Base-by-base conservation (phyloP, 1,140 invertebrate genomes). In the Brachionus plicatilis region DNA sequence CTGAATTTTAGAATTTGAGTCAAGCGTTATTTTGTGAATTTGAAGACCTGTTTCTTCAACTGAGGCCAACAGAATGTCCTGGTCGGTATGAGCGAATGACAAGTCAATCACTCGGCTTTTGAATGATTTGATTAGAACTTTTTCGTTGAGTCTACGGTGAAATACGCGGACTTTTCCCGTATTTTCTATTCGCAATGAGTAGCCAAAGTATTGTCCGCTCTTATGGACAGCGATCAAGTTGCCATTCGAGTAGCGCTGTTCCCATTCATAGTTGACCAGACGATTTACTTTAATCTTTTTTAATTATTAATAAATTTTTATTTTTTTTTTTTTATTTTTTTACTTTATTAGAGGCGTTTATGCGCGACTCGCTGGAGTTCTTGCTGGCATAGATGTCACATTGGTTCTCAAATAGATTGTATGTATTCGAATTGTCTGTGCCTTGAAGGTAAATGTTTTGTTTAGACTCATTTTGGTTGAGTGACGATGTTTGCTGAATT, bases 251-350 rank as follows among this genome's bases (percentile, higher is more conserved):
- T 94, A 94, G 86, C 93, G 92, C 33, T 93, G 92, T 87, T 97
- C 95, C 95, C 96, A 97, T 84, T 93, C 93, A 88, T 95, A 97
- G 86, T 97, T 95, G 11, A 96, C 95, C 68, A 96, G 92, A 88
- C 94, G 95, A 86, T 93, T 95, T 20, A 96, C 92, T 87, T 95
- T 96, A 43, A 72, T 72, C 68, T 72, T 9, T 82, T n/a, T 50
- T 14, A 60, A 50, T 24, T 50, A 12, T 20, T 14, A 65, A 50
- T 20, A 83, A 41, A 17, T 20, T 1, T 17, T 60, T 27, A 7
- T 37, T 0, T 0, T 20, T 7, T 50, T 29, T 29, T n/a, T n/a
- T 33, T 1, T 14, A 7, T 33, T 1, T 37, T 12, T 20, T n/a
- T 53, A 47, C 29, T 45, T 50, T 76, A 29, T 27, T 56, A 11